These are phyloP conservation scores for Labeo catla DNA, from an alignment of 2,113 vertebrate species.

Conservation along the genomic window DNA sequence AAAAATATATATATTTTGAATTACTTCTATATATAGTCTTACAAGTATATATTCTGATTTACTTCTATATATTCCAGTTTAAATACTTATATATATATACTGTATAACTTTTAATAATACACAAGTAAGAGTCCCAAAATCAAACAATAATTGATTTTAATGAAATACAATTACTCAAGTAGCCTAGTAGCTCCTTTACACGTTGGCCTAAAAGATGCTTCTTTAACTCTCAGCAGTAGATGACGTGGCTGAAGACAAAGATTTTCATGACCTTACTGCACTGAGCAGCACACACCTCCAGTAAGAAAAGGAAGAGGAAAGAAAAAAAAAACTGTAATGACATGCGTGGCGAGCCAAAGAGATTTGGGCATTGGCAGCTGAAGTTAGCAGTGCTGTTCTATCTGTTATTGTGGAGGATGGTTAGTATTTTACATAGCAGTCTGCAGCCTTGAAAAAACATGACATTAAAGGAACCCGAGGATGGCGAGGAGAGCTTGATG, in stretches of 20 bases:
- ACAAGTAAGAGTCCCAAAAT: background rate
- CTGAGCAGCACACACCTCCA: constrained; percentile 62
- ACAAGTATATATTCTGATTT: too few species aligned
- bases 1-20: too few species aligned
- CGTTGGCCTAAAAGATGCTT: constrained; percentile 30
- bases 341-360: constrained; percentile 63
- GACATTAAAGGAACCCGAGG: constrained; percentile 58
- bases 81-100: too few species aligned
- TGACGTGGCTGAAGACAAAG: constrained; percentile 74
- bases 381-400: constrained; percentile 52
- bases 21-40: too few species aligned
- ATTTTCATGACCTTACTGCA: constrained; percentile 55
- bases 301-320: constrained; percentile 57
- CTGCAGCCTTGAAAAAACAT: constrained; percentile 67
- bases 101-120: too few species aligned
- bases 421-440: constrained; percentile 63
- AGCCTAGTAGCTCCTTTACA: background rate
- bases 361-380: constrained; percentile 61
- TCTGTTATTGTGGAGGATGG: constrained; percentile 66
- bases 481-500: constrained; percentile 37
- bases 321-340: constrained; percentile 68
- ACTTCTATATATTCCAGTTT: too few species aligned
- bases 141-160: background rate
- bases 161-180: background rate
- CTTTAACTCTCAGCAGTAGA: constrained; percentile 49